Evolutionary conservation across 2,888 invertebrate species (phyloP).

Genomic region (Mimas tiliae): DNA sequence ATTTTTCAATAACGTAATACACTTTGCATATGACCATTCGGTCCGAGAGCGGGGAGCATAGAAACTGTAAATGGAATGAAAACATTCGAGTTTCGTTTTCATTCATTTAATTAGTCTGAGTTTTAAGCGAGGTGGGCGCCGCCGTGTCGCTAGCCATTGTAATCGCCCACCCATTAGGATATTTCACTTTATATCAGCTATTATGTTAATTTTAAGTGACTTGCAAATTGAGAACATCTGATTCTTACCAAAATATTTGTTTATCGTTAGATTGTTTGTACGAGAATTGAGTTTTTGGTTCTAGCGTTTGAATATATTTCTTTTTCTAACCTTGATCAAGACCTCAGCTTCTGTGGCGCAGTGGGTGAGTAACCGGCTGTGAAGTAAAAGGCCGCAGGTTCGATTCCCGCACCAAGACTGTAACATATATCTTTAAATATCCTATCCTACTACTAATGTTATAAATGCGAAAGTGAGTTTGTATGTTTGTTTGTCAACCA

Average conservation of each 20-base stretch:
- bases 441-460: too few relatives aligned
- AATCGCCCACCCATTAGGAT: slow-evolving; percentile 63
- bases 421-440: too few relatives aligned
- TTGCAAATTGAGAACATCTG: slow-evolving; percentile 23
- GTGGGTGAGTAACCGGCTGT: too few relatives aligned
- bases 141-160: slow-evolving; percentile 62
- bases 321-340: too few relatives aligned
- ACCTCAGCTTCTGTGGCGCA: too few relatives aligned
- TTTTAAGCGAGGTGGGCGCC: slow-evolving; percentile 71
- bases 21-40: slow-evolving; percentile 66
- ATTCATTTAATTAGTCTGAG: slow-evolving; percentile 80
- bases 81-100: slow-evolving; percentile 82
- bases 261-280: background rate
- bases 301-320: background rate
- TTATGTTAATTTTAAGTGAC: slow-evolving; percentile 25
- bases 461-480: too few relatives aligned
- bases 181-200: slow-evolving; percentile 43
- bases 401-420: too few relatives aligned
- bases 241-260: slow-evolving; percentile 3
- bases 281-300: background rate
- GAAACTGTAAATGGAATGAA: slow-evolving; percentile 79
- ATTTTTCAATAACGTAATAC: slow-evolving; percentile 59
- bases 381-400: too few relatives aligned
- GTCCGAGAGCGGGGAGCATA: slow-evolving; percentile 56
- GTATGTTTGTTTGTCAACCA: too few relatives aligned